Base-by-base conservation (phyloP, 2,113 vertebrate species). In the Hydropotes inermis region DNA sequence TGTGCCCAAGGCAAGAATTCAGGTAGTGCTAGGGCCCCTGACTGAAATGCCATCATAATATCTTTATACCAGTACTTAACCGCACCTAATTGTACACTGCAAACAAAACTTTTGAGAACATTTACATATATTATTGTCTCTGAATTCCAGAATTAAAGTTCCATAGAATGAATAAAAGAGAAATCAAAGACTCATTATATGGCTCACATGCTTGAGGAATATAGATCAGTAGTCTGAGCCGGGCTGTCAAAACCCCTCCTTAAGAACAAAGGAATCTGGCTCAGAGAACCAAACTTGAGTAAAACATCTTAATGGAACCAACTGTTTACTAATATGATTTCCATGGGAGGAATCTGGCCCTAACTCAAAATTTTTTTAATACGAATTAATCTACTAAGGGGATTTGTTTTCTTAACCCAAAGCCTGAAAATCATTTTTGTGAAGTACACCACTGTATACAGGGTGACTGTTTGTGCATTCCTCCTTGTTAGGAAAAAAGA, bases 271-370 rank as follows among this genome's bases (percentile, higher is more conserved):
- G n/a, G 27, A 94, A 85, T 93, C 43, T 91, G 70, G 23, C n/a
- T 96, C 86, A 55, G 61, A 95, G 86, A 61, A 87, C 70, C 47
- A 94, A 76, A 95, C 45, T 89, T 83, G 78, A 97, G 50, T 92
- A 93, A 96, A 96, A 91, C 87, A 91, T 94, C 52, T 95, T 97
- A 95, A 95, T 93, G 52, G 83, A 91, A 82, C 58, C 27, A 50
- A 94, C n/a, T 98, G 47, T 97, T 97, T 97, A 96, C 79, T 94
- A 97, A 93, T 93, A 95, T 76, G 16, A 96, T 94, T 97, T 97
- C 45, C 33, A 89, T 85, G 89, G 79, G 67, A 96, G n/a, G 43
- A 95, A 93, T 96, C 86, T 98, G 91, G 78, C 60, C 61, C 33
- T 64, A 23, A 33, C 67, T 96, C 88, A 96, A 61, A 84, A 43